Percentiles rank a stretch among this genome's conserved stretches.
Evolutionary conservation across 30 jellyfish, hydroid and myxozoan species (phyloP).

Genomic region (Aurelia sp.): DNA sequence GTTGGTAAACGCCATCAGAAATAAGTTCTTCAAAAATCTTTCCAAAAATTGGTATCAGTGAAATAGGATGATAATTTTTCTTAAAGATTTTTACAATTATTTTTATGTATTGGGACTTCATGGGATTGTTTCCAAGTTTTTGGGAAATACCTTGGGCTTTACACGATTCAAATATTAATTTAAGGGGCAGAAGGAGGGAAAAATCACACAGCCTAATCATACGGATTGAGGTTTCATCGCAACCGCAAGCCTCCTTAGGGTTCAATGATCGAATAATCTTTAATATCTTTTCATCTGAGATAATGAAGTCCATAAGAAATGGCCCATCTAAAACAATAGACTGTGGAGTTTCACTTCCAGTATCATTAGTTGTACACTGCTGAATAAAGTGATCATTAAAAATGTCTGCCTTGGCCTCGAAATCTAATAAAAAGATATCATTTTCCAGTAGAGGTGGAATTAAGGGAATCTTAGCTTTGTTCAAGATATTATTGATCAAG

Average conservation of each 20-base stretch:
- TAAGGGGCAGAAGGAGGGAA: too few relatives aligned
- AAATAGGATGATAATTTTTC: too few relatives aligned
- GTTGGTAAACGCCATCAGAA: slow-evolving; percentile 29
- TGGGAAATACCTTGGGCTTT: too few relatives aligned
- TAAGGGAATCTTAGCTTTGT: neutral
- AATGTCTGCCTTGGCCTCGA: too few relatives aligned
- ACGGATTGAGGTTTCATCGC: slow-evolving; percentile 19
- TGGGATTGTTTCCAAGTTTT: too few relatives aligned
- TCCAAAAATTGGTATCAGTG: slow-evolving; percentile 10
- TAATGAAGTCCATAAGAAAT: neutral
- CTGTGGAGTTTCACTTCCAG: neutral
- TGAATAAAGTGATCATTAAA: neutral
- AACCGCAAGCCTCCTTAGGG: slow-evolving; percentile 20
- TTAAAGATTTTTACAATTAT: too few relatives aligned
- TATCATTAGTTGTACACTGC: neutral
- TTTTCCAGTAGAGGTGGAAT: slow-evolving; percentile 6
- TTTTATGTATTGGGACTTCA: too few relatives aligned
- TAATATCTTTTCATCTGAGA: neutral
- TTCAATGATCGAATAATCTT: neutral
- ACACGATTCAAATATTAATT: too few relatives aligned
- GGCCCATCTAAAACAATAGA: neutral
- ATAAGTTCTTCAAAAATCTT: slow-evolving; percentile 38
- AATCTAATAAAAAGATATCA: too few relatives aligned
- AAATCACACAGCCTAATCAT: neutral
- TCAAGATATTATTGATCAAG: neutral